A percentile compares a stretch with the other conserved stretches of the same genome.
Evolutionary conservation across 2,797 vertebrate genomes (phyloP).

Genomic region (Myotis planiceps): DNA sequence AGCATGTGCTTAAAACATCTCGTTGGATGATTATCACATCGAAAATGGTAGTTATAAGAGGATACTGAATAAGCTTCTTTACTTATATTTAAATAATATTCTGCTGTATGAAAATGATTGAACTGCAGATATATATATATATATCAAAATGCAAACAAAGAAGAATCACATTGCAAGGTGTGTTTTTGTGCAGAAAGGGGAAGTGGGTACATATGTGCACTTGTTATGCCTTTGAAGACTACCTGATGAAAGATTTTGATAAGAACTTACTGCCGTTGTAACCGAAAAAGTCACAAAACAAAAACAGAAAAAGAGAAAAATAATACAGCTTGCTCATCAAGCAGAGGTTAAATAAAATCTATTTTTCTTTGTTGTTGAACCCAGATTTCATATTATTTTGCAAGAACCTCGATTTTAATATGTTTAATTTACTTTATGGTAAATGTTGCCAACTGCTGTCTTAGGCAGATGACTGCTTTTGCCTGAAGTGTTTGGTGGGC

Average conservation of each 20-base stretch:
- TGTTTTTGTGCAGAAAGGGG: slow-evolving; percentile 64
- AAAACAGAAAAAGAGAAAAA: slow-evolving; percentile 14
- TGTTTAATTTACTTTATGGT: background rate
- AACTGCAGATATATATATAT: background rate
- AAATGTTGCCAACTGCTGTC: background rate
- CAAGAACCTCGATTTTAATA: background rate
- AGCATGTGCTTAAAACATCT: background rate
- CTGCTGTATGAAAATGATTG: background rate
- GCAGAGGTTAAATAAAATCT: background rate
- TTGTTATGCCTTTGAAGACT: slow-evolving; percentile 39
- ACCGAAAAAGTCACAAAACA: background rate
- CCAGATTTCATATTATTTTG: background rate
- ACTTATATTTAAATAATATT: background rate
- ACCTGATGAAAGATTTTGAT: slow-evolving; percentile 65
- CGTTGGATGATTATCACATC: background rate
- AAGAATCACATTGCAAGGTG: background rate
- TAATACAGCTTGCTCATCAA: background rate
- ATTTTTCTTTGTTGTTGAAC: background rate
- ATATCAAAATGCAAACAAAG: background rate
- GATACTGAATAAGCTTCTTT: background rate
- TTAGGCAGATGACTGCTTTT: background rate
- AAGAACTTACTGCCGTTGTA: slow-evolving; percentile 36
- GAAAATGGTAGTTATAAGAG: slow-evolving; percentile 8
- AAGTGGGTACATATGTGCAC: slow-evolving; percentile 52
- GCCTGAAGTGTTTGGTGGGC: background rate